Base-by-base conservation (phyloP, 2,797 vertebrate species). In the Enteromius unitaeniatus region DNA sequence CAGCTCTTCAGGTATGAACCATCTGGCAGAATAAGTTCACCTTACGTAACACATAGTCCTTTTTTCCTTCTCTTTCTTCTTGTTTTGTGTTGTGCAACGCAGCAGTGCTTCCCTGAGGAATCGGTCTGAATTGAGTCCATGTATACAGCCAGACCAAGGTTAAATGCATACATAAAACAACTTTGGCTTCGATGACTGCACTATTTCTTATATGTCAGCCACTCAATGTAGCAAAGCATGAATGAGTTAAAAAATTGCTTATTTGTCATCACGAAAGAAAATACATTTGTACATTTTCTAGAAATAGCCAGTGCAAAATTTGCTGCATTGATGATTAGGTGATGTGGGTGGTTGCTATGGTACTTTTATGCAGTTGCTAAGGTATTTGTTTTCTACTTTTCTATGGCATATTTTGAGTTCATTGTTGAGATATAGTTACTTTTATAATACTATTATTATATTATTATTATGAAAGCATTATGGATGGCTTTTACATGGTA, bases 21-120 rank as follows among this genome's bases (percentile, higher is more conserved):
- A 60, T 73, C 37, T 85, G 77, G 77, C 77, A 78, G 78, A 86
- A 84, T 79, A 42, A 87, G 74, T 68, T 84, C 67, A 82, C 45
- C 49, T 81, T 82, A 84, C 58, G 53, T 65, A 84, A 86, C 15
- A 23, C 4, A 4, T 64, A 8, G 19, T 23, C 15, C 21, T 17
- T 34, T 55, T 62, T 55, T 64, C 51, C 6, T 68, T 37, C 21
- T 79, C 21, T 45, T 73, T 75, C 28, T 64, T 68, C 6, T 40
- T 14, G 31, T 70, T 81, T 49, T 69, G 47, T 84, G 9, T 64
- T 37, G 19, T 47, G 51, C n/a, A 45, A 73, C n/a, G 47, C 67
- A 62, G 26, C 58, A 28, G 47, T 79, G 70, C 19, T 47, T 83
- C 73, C 19, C 37, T 13, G 26, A 53, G 70, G 42, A 53, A 75